phyloP scores from a whole-genome alignment of 2,888 invertebrate species.

The Norana najaformis region DNA sequence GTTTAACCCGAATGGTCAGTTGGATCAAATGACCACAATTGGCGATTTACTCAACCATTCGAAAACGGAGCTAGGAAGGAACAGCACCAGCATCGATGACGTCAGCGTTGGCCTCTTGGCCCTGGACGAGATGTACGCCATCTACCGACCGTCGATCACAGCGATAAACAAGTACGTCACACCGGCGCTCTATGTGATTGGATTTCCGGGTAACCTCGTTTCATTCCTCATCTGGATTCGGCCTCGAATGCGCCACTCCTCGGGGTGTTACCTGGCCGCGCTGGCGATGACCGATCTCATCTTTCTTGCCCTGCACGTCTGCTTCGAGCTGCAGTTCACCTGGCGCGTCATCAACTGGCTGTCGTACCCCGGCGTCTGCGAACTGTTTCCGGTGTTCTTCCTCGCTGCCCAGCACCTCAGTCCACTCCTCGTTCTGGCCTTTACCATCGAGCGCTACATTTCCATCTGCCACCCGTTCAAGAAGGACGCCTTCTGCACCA shows the following conservation, averaged over 20 bases:
- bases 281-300: slow-evolving; percentile 58
- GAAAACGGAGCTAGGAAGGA: not conserved
- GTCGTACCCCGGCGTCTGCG: slow-evolving; percentile 54
- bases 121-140: slow-evolving; percentile 33
- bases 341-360: slow-evolving; percentile 52
- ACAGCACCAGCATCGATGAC: not conserved
- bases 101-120: not conserved
- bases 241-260: slow-evolving; percentile 60
- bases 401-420: slow-evolving; percentile 57
- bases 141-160: slow-evolving; percentile 40
- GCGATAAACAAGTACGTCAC: slow-evolving; percentile 53
- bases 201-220: slow-evolving; percentile 60
- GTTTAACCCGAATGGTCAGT: not conserved
- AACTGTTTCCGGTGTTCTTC: slow-evolving; percentile 56
- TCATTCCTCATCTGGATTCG: slow-evolving; percentile 60
- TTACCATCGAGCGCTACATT: slow-evolving; percentile 61
- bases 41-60: not conserved
- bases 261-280: slow-evolving; percentile 61
- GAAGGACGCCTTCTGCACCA: slow-evolving; percentile 56
- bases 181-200: slow-evolving; percentile 56
- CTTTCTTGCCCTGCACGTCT: slow-evolving; percentile 55
- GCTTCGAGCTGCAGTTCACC: slow-evolving; percentile 54
- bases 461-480: slow-evolving; percentile 61
- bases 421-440: slow-evolving; percentile 60
- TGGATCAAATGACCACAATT: not conserved